phyloP scores from a whole-genome alignment of 2,113 vertebrate species.

The Neomonachus schauinslandi region DNA sequence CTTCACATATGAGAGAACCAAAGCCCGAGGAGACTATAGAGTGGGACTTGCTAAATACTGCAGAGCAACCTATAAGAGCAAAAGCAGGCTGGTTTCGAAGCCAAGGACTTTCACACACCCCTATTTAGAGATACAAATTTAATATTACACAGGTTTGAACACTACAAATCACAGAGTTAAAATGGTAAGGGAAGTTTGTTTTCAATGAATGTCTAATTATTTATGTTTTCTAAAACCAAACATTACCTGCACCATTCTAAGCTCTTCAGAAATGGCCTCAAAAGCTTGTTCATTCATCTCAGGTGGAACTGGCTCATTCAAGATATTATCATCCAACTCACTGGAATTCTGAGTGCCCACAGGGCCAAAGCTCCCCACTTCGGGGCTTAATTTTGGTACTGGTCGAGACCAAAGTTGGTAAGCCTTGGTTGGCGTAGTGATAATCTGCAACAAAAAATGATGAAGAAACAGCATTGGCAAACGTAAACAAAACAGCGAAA shows the following conservation, averaged over 20 bases:
- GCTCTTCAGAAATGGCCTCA: slow-evolving; percentile 93
- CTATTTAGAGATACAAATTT: background rate
- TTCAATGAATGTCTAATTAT: background rate
- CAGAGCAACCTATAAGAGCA: background rate
- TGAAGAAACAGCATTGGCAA: slow-evolving; percentile 34
- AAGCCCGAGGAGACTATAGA: background rate
- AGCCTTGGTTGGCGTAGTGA: slow-evolving; percentile 94
- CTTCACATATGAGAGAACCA: background rate
- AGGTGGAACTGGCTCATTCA: slow-evolving; percentile 90
- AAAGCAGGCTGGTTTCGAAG: background rate
- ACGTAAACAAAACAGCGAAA: background rate
- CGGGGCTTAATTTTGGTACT: slow-evolving; percentile 89
- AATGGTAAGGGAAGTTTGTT: background rate
- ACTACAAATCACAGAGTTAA: background rate
- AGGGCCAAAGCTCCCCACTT: slow-evolving; percentile 79
- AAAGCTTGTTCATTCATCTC: slow-evolving; percentile 93
- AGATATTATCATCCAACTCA: slow-evolving; percentile 84
- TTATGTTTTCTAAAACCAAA: background rate
- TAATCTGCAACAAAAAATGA: slow-evolving; percentile 86
- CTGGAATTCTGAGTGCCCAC: slow-evolving; percentile 47
- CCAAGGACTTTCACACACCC: background rate
- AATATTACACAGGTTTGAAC: background rate
- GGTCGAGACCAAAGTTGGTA: slow-evolving; percentile 91
- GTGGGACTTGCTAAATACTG: background rate
- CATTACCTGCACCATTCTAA: slow-evolving; percentile 91